Evolutionary conservation across 2,113 vertebrate species (phyloP), one percentile per base, ranked within the genome.

Genomic region (Aleadryas rufinucha): DNA sequence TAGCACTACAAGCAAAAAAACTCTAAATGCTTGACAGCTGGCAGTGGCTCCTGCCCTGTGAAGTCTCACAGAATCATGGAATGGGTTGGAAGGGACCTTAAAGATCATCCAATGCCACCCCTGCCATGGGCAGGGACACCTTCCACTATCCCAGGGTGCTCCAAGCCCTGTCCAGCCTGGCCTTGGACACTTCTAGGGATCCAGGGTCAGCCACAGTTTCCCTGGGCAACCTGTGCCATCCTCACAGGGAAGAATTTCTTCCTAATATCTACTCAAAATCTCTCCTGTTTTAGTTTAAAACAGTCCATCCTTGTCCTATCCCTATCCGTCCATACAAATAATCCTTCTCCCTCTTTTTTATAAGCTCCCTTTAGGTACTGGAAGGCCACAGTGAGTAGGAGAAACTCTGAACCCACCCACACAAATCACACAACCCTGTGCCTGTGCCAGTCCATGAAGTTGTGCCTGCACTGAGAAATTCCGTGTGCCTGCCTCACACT

Each of bases 121-220:
- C 11, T 27, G n/a, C 13, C 39, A 26, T 6, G 8, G 10, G 3
- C 39, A 47, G 54, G 13, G 47, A 31, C n/a, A 61, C 0, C 4
- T 76, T 5, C 39, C 63, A 47, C 26, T 13, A 0, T 5, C 47
- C 26, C n/a, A 69, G 6, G 20, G 0, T 41, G 39, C 30, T 68
- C 69, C 61, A 45, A 68, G 13, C 6, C 28, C 19, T 0, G 0
- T 41, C 33, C 78, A 83, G 0, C 30, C 61, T 31, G 54, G 8
- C 9, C 30, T 27, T 35, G 41, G 47, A 13, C n/a, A 69, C 5
- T 76, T 3, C 41, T 61, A 68, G 37, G 37, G 33, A 59, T 52
- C 15, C 59, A 75, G 44, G 24, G 7, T 9, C 19, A 82, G 13
- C 45, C 69, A 52, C 52, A 81, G 27, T 39, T 82, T 1, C 45